A percentile compares a stretch with the other conserved stretches of the same genome.
Evolutionary conservation across 2,113 vertebrate species (phyloP).

Genomic region (Azemiops feae): DNA sequence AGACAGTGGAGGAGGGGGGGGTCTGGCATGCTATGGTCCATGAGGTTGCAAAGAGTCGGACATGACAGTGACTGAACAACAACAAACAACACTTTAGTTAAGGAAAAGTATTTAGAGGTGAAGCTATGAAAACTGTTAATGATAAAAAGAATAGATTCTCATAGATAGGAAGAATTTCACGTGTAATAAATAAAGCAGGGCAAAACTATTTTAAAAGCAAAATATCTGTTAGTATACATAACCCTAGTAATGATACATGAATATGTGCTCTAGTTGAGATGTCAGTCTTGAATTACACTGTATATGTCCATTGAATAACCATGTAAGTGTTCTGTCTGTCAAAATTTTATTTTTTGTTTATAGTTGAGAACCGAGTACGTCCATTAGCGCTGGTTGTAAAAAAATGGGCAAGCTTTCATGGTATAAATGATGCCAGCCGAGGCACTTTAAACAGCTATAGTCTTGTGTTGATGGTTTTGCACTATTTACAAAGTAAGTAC

Average conservation of each 20-base stretch:
- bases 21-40: background rate
- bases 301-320: background rate
- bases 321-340: constrained; percentile 14
- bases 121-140: background rate
- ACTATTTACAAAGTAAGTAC: constrained; percentile 98
- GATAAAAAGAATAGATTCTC: background rate
- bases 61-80: background rate
- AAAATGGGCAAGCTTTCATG: constrained; percentile 88
- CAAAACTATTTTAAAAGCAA: background rate
- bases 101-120: background rate
- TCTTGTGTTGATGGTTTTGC: constrained; percentile 93
- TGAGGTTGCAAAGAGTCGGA: background rate
- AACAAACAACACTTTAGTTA: background rate
- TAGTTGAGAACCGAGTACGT: constrained; percentile 90
- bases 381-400: constrained; percentile 90
- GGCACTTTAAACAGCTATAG: constrained; percentile 97
- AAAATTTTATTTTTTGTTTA: constrained; percentile 66
- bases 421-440: constrained; percentile 95
- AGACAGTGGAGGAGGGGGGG: background rate
- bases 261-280: background rate
- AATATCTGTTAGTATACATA: background rate
- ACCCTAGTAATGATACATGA: background rate
- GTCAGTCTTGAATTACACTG: background rate
- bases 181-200: background rate
- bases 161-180: background rate